Percentiles rank a stretch among this genome's conserved stretches.
Conservation (phyloP, 1,140 invertebrate genomes). For the Ceratina australensis region DNA sequence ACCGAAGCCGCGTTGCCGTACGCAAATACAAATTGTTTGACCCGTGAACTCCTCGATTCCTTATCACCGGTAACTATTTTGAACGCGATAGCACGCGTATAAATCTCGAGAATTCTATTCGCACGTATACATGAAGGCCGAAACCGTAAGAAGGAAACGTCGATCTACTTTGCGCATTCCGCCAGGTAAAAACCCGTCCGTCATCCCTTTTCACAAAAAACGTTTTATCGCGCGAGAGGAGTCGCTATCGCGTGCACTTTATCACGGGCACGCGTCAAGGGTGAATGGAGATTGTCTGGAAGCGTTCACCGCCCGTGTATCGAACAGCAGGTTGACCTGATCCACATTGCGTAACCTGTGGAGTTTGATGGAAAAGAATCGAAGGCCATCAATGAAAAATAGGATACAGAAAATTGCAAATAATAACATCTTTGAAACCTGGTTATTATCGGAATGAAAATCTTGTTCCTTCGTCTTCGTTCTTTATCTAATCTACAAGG, state of each 20-base stretch:
- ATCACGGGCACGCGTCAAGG: conserved; percentile 43
- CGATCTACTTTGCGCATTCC: background rate
- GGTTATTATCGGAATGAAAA: too few species aligned
- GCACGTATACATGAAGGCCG: background rate
- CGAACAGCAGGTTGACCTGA: conserved; percentile 40
- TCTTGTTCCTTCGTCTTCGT: too few species aligned
- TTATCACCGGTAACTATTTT: conserved; percentile 14
- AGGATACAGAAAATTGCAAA: background rate
- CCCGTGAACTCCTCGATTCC: conserved; percentile 22
- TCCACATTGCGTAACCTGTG: conserved; percentile 58
- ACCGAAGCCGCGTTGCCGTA: background rate
- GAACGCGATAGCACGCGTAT: background rate
- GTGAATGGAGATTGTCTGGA: conserved; percentile 49
- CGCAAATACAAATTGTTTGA: conserved; percentile 18
- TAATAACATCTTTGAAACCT: too few species aligned
- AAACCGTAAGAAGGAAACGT: background rate
- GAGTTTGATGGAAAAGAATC: conserved; percentile 30
- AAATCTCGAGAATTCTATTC: conserved; percentile 4
- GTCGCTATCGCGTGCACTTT: conserved; percentile 46
- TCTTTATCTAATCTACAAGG: too few species aligned
- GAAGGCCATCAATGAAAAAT: background rate
- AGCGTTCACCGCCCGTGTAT: conserved; percentile 36
- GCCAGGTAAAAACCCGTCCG: background rate
- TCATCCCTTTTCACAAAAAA: conserved; percentile 8
- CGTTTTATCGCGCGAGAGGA: conserved; percentile 1